Percentiles rank a stretch among this genome's conserved stretches.
Conservation (phyloP, 2,888 invertebrate genomes). For the Hydrotaea diabolus region DNA sequence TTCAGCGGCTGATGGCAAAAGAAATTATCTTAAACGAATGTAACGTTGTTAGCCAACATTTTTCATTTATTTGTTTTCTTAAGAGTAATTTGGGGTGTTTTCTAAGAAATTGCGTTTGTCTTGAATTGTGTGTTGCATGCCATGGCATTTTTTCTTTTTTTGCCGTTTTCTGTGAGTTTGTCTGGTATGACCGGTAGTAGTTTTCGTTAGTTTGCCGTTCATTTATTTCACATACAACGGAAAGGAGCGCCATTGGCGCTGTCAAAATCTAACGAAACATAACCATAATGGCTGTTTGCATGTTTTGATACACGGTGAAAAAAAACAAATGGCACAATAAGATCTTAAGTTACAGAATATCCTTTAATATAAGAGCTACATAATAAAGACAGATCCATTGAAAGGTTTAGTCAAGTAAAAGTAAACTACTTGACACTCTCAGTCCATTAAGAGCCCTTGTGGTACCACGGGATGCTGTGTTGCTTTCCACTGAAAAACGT, state of each 20-base stretch:
- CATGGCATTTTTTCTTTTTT: too few relatives aligned
- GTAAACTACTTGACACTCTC: too few relatives aligned
- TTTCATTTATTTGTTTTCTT: neutral
- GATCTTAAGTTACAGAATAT: too few relatives aligned
- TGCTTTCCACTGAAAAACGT: too few relatives aligned
- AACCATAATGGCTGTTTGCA: constrained; percentile 39
- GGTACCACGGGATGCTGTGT: too few relatives aligned
- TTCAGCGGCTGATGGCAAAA: neutral
- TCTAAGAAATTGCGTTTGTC: constrained; percentile 38
- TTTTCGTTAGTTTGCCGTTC: neutral
- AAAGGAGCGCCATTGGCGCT: constrained; percentile 54
- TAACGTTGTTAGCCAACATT: neutral
- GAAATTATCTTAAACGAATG: neutral
- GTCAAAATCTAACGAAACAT: constrained; percentile 54
- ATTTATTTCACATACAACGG: constrained; percentile 20
- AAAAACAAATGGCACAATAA: too few relatives aligned
- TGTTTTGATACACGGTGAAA: constrained; percentile 42
- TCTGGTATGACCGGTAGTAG: constrained; percentile 17
- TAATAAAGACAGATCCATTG: too few relatives aligned
- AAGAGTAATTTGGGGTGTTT: constrained; percentile 12
- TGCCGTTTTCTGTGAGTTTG: neutral
- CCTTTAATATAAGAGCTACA: too few relatives aligned
- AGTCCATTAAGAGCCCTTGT: too few relatives aligned
- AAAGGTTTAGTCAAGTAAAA: too few relatives aligned
- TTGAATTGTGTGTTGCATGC: constrained; percentile 14